Percentiles rank a stretch among this genome's conserved stretches.
Conservation (phyloP, 2,113 vertebrate genomes). For the Halichoeres trimaculatus region DNA sequence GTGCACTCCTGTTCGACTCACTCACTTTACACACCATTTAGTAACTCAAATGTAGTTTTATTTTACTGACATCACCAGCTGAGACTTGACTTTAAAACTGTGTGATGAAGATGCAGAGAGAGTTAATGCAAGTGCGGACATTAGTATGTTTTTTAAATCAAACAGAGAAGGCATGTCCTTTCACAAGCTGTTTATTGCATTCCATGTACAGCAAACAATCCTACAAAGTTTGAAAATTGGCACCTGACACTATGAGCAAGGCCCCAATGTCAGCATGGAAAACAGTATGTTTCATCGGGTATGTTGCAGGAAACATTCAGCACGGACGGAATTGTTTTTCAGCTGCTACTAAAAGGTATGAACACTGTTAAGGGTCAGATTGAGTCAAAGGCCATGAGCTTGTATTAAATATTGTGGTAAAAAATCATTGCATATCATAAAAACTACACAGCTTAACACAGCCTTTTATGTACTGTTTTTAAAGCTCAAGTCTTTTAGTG, state of each 20-base stretch:
- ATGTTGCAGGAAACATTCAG: constrained; percentile 21
- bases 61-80: background rate
- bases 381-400: constrained; percentile 16
- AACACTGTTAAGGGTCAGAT: background rate
- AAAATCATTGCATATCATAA: constrained; percentile 12
- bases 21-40: constrained; percentile 6
- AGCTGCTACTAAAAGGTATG: background rate
- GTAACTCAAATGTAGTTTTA: background rate
- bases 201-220: constrained; percentile 58
- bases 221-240: constrained; percentile 31
- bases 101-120: background rate
- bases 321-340: constrained; percentile 21
- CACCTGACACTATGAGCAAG: constrained; percentile 6
- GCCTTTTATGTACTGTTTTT: background rate
- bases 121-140: background rate
- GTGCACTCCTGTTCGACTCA: background rate
- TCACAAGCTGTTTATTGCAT: constrained; percentile 73
- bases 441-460: background rate
- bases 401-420: constrained; percentile 6
- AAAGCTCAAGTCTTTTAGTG: background rate
- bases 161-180: constrained; percentile 48
- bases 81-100: background rate
- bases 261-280: constrained; percentile 2
- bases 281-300: constrained; percentile 2
- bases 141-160: constrained; percentile 33